phyloP scores from a whole-genome alignment of 2,113 vertebrate species.

The Scartelaos histophorus region DNA sequence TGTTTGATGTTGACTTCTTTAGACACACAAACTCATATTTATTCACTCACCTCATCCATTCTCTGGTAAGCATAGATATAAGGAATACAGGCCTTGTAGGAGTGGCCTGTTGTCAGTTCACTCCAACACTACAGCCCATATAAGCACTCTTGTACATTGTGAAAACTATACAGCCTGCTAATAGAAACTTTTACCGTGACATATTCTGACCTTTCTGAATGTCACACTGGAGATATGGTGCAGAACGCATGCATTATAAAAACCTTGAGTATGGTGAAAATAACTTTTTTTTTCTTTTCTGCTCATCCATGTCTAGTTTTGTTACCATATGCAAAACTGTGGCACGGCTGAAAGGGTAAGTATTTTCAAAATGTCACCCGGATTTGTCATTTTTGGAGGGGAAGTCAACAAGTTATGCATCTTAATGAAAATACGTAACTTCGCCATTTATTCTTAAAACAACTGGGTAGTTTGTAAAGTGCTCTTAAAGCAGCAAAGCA shows the following conservation, averaged over 20 bases:
- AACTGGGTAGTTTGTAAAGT: background rate
- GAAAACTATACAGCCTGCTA: background rate
- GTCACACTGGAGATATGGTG: constrained; percentile 2
- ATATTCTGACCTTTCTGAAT: constrained; percentile 20
- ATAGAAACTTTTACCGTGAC: constrained; percentile 3
- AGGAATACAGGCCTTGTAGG: background rate
- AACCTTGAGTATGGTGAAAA: background rate
- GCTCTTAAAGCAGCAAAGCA: background rate
- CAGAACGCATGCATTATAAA: constrained; percentile 6
- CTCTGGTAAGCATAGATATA: background rate
- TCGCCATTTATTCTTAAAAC: background rate
- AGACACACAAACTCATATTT: constrained; percentile 1
- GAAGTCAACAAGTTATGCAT: constrained; percentile 1
- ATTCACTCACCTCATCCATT: constrained; percentile 6
- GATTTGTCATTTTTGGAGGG: background rate
- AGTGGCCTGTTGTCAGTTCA: background rate
- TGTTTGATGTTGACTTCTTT: constrained; percentile 11
- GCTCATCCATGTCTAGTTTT: constrained; percentile 6
- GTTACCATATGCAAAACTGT: constrained; percentile 8
- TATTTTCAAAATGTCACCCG: constrained; percentile 4
- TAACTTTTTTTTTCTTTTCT: background rate
- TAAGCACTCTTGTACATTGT: background rate
- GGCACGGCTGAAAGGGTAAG: background rate
- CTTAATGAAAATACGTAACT: background rate
- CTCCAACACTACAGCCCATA: background rate